A percentile compares a stretch with the other conserved stretches of the same genome.
These are phyloP conservation scores for Xenops minutus DNA, from an alignment of 2,797 vertebrate species.

Conservation along the genomic window DNA sequence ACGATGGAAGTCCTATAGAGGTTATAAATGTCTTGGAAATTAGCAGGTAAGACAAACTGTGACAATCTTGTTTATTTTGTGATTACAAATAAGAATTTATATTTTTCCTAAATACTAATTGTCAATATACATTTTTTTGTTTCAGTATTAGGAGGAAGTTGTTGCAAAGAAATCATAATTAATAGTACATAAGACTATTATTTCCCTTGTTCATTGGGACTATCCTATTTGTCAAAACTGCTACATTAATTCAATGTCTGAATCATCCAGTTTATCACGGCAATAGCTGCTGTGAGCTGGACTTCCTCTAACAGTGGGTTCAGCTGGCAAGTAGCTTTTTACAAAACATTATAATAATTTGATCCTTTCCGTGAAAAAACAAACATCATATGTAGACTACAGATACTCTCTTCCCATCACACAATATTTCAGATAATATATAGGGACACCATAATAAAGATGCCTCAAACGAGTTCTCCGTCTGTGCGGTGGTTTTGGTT, in stretches of 20 bases:
- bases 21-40: background rate
- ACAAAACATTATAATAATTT: background rate
- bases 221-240: background rate
- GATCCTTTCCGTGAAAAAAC: background rate
- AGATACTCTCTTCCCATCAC: background rate
- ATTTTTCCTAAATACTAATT: background rate
- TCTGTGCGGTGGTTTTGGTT: background rate
- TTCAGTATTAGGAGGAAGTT: background rate
- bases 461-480: background rate
- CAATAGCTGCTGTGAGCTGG: rapidly evolving
- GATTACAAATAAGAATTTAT: background rate
- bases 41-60: background rate
- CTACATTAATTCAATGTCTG: background rate
- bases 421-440: background rate
- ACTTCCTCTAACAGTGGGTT: background rate
- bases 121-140: background rate
- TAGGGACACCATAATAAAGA: background rate
- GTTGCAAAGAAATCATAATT: background rate
- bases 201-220: background rate
- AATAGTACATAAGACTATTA: background rate
- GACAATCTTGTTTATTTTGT: background rate
- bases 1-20: background rate
- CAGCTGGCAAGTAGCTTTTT: background rate
- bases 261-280: background rate
- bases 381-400: background rate